Conservation (phyloP, 2,797 vertebrate genomes). For the Dendrocincla fuliginosa region DNA sequence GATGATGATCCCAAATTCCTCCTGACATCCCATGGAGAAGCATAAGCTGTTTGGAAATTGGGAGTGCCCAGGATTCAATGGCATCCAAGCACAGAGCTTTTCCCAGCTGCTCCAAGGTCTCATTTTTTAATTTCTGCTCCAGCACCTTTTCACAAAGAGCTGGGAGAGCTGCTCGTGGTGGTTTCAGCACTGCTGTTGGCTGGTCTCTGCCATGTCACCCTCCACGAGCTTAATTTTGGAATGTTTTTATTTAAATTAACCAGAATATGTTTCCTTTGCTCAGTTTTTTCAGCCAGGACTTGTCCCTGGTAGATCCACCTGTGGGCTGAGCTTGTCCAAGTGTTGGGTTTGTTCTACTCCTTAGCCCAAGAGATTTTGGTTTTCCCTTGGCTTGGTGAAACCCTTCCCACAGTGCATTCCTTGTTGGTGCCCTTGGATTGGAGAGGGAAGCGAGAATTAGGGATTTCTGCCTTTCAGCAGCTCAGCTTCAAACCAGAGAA, state of each 20-base stretch:
- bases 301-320: background rate
- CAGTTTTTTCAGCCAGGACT: background rate
- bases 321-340: background rate
- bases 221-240: background rate
- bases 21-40: background rate
- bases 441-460: background rate
- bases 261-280: background rate
- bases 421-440: background rate
- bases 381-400: fast-evolving
- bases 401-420: background rate
- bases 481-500: background rate
- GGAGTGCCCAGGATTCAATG: background rate
- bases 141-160: background rate
- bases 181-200: too few species aligned
- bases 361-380: background rate
- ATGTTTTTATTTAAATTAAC: background rate
- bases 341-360: background rate
- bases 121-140: background rate
- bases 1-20: background rate
- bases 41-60: background rate
- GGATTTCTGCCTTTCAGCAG: background rate
- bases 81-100: background rate
- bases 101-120: background rate
- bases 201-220: fast-evolving
- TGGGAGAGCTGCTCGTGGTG: fast-evolving